Percentiles rank a stretch among this genome's conserved stretches.
These are phyloP conservation scores for Calypte anna DNA, from an alignment of 2,113 vertebrate species.

Conservation along the genomic window DNA sequence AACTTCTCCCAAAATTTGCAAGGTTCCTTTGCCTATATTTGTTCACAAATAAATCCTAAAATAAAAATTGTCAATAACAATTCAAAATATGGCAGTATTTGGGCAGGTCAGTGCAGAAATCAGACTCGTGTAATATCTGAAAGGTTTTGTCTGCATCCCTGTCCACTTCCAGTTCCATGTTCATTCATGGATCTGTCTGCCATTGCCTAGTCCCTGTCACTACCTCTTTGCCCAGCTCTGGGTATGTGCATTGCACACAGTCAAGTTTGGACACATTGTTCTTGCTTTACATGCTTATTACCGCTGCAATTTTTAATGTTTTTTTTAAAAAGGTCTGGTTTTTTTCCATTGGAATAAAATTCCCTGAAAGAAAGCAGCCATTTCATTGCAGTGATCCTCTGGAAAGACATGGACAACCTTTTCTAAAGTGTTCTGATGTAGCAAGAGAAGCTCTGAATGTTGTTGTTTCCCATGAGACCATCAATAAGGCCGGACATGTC, in stretches of 20 bases:
- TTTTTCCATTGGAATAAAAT: neutral
- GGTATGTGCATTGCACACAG: neutral
- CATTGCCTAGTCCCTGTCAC: neutral
- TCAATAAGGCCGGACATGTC: constrained; percentile 29
- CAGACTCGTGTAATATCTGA: neutral
- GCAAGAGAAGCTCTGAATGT: neutral
- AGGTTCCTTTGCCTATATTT: neutral
- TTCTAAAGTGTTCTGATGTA: neutral
- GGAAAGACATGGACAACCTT: neutral
- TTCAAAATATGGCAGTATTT: neutral
- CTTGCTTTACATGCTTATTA: neutral
- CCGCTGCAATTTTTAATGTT: rapidly evolving
- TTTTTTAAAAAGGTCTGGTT: neutral
- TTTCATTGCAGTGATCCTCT: neutral
- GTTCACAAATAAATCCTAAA: neutral
- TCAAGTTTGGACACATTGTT: neutral
- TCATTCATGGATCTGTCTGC: neutral
- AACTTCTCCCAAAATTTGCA: neutral
- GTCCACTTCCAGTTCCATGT: neutral
- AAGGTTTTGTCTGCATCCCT: neutral
- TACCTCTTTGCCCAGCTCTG: neutral
- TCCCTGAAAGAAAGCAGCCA: neutral
- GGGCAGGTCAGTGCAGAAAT: neutral
- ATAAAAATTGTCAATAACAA: neutral
- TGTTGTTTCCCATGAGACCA: constrained; percentile 14